These are phyloP conservation scores for Pseudochromis fuscus DNA, from an alignment of 2,797 vertebrate species.

Conservation along the genomic window DNA sequence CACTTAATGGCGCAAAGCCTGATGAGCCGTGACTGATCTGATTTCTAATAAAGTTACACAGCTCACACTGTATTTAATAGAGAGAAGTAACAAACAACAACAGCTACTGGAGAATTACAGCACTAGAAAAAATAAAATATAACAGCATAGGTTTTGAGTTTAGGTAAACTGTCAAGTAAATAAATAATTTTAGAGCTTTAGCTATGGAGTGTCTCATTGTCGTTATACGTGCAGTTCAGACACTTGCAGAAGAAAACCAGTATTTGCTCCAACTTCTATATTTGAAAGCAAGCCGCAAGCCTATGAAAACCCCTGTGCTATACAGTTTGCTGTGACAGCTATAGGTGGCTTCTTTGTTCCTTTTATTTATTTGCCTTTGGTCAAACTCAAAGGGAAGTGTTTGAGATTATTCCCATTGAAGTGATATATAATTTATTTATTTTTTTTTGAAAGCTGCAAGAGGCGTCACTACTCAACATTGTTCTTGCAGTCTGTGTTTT, in stretches of 20 bases:
- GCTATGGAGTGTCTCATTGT: too few relatives aligned
- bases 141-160: neutral
- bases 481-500: neutral
- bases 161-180: neutral
- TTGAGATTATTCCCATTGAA: neutral
- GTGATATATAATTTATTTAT: too few relatives aligned
- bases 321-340: neutral
- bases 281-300: neutral
- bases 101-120: neutral
- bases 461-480: neutral
- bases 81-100: neutral
- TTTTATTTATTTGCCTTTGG: neutral
- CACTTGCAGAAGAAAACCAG: neutral
- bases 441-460: neutral
- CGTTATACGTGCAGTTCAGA: neutral
- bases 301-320: neutral
- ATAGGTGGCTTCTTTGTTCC: neutral
- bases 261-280: neutral
- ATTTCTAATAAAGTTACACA: neutral
- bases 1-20: neutral
- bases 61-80: neutral
- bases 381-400: neutral
- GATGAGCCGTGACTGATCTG: constrained; percentile 3
- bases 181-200: neutral
- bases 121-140: neutral